A percentile compares a stretch with the other conserved stretches of the same genome.
Conservation (phyloP, 2,888 invertebrate genomes). For the Latheticus oryzae region DNA sequence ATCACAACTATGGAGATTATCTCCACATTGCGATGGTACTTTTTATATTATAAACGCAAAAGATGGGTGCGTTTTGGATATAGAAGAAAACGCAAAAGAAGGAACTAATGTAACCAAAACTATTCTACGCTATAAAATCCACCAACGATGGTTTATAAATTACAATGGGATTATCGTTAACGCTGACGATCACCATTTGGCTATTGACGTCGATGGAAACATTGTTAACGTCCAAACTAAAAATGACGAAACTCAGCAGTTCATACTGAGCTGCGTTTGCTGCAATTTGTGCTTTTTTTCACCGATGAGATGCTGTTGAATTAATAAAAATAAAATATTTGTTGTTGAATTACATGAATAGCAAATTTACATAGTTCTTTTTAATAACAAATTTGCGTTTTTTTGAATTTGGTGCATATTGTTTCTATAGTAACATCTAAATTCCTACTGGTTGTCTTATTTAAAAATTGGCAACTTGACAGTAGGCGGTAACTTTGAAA, state of each 20-base stretch:
- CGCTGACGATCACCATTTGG: slow-evolving; percentile 3
- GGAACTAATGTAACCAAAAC: not conserved
- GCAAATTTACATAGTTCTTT: no score
- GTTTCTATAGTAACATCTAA: no score
- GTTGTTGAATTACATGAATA: no score
- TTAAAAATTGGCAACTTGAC: no score
- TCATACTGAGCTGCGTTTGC: no score
- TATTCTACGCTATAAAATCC: not conserved
- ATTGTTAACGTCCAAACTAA: not conserved
- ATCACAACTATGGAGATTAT: not conserved
- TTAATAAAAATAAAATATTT: no score
- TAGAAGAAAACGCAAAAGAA: not conserved
- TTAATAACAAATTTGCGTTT: no score
- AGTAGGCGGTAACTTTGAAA: no score
- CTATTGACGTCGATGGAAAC: not conserved
- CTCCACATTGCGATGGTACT: not conserved
- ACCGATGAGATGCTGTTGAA: no score
- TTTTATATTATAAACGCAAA: not conserved
- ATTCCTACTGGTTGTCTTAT: no score
- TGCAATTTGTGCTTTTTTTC: no score
- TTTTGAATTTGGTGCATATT: no score
- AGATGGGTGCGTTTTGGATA: slow-evolving; percentile 4
- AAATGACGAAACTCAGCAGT: not conserved
- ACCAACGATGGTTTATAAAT: slow-evolving; percentile 11
- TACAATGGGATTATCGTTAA: slow-evolving; percentile 3